Percentiles rank a stretch among this genome's conserved stretches.
Evolutionary conservation across 2,113 vertebrate genomes (phyloP).

Genomic region (Neomonachus schauinslandi): DNA sequence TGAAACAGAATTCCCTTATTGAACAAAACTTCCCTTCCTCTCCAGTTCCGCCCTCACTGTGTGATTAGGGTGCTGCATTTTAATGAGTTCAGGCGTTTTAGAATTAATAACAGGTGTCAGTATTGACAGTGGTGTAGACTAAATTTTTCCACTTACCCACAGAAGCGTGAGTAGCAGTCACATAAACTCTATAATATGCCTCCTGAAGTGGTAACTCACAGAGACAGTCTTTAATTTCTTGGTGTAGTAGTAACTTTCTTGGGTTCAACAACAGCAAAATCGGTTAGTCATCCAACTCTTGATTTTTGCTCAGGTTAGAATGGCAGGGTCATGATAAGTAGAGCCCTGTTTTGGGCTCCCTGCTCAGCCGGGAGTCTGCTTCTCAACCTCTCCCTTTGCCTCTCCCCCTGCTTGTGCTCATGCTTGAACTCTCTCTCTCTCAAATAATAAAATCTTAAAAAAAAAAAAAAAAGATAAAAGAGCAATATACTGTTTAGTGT

Average conservation of each 20-base stretch:
- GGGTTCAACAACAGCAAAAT: neutral
- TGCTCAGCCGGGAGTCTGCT: neutral
- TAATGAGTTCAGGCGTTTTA: neutral
- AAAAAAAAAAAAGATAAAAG: neutral
- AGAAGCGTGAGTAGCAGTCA: neutral
- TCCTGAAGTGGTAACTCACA: neutral
- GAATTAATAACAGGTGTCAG: slow-evolving; percentile 30
- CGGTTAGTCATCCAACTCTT: neutral
- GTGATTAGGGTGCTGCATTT: neutral
- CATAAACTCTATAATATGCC: neutral
- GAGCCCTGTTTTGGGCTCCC: neutral
- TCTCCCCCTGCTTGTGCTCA: neutral
- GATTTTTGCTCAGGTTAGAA: neutral
- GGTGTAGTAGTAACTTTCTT: neutral
- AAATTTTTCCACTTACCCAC: neutral
- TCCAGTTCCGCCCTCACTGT: neutral
- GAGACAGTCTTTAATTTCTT: neutral
- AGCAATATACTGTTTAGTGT: neutral
- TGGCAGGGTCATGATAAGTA: neutral
- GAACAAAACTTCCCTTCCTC: neutral
- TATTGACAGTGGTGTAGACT: neutral
- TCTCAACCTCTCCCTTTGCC: neutral
- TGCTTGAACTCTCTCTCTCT: too few species aligned
- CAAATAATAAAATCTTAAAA: too few species aligned
- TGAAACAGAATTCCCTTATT: neutral